Base-by-base conservation (phyloP, 2,888 invertebrate species). In the Cephus nigrinus region DNA sequence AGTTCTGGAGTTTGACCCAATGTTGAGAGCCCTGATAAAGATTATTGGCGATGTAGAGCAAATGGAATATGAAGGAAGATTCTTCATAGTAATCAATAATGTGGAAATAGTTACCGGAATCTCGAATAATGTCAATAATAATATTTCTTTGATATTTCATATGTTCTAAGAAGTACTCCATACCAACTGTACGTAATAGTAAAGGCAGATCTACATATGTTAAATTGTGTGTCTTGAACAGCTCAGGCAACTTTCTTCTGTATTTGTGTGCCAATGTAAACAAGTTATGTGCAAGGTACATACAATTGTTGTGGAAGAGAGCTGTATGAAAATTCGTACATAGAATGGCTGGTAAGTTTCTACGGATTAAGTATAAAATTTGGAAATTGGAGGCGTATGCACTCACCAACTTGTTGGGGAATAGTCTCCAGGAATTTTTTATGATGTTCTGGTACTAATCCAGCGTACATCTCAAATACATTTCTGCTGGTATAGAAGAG, bases 221-320 rank as follows among this genome's bases (percentile, higher is more conserved):
- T 75, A 95, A 92, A 3, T 94, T 93, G 79, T 94, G 93, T 76
- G 93, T 92, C 79, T 93, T 90, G 69, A 94, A 89, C 0, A 93
- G 91, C 1, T 92, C 91, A 3, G 94, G 94, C 87, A 96, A 93
- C 76, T 94, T 93, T 3, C 93, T 92, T 71, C 94, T 92, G 93
- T 96, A 97, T 88, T 94, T 94, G 85, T 94, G 93, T 0, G 95
- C 95, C 86, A 96, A 92, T 0, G 94, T 94, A 77, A 94, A 93
- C 77, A 96, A 92, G 85, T 95, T 94, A 92, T 97, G 96, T 0
- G 96, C 95, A 15, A 98, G 92, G 88, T 95, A 98, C 95, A 96
- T 95, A 90, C 98, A 98, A 91, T 98, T 98, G 92, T 98, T 98
- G 92, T 98, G 95, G 88, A 96, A 96, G 35, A 98, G 89, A 11